A percentile compares a stretch with the other conserved stretches of the same genome.
Evolutionary conservation across 2,113 vertebrate genomes (phyloP).

Genomic region (Anarhynchus alexandrinus): DNA sequence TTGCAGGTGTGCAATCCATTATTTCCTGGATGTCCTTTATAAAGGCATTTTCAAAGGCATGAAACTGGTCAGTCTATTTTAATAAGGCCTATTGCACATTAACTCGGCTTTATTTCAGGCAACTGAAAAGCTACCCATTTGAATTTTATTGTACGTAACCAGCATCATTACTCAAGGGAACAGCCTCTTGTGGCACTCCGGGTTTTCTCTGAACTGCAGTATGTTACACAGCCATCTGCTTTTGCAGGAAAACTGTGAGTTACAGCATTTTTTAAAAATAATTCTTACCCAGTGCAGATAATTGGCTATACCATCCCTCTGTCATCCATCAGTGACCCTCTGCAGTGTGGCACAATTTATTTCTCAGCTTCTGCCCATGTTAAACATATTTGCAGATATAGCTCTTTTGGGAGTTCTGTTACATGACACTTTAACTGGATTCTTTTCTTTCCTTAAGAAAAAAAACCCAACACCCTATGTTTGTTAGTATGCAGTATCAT

Average conservation of each 20-base stretch:
- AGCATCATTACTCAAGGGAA: neutral
- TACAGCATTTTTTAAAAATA: neutral
- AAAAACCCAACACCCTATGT: neutral
- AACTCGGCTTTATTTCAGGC: neutral
- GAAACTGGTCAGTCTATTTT: neutral
- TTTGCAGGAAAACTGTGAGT: neutral
- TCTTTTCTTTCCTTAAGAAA: neutral
- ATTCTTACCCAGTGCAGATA: neutral
- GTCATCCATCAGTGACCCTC: neutral
- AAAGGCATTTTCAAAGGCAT: neutral
- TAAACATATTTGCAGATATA: neutral
- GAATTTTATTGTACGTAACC: neutral
- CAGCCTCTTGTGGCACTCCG: neutral
- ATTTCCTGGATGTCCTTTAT: neutral
- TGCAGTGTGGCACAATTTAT: neutral
- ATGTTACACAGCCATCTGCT: neutral
- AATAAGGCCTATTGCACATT: neutral
- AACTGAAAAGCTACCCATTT: neutral
- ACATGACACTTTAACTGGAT: neutral
- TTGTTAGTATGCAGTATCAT: neutral
- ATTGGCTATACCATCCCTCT: neutral
- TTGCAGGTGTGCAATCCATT: neutral
- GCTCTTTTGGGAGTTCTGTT: neutral
- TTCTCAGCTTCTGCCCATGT: neutral
- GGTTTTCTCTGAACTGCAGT: neutral